Evolutionary conservation across 2,113 vertebrate genomes (phyloP), one percentile per base, ranked within the genome.

Genomic region (Equus quagga): DNA sequence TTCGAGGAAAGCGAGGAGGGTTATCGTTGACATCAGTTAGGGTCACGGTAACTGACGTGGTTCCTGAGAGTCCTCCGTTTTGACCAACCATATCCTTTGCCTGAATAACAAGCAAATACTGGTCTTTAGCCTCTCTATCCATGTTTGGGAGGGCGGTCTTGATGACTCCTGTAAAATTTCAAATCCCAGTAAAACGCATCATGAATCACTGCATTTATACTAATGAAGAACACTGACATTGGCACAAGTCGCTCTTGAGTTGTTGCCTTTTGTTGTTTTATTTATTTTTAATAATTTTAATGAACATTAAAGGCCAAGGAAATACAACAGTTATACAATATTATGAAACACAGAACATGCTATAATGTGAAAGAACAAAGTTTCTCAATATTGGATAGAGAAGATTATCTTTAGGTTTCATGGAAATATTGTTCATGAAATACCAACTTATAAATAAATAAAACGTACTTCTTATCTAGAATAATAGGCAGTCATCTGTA

Each of bases 61-160:
- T 99, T 72, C 99, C 99, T 7, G 99, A 99, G 49, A 99, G 99
- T 70, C 99, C 99, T 4, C 99, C 99, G 97, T 99, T 99, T 99
- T 99, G 99, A 58, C 99, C 99, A 93, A 99, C 99, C 99, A 99
- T 99, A 98, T 99, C 99, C 98, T 99, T 99, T 97, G 99, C 99
- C 98, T 99, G 99, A 98, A 99, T 99, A 97, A 99, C 99, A 36
- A 99, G 98, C 28, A 99, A 98, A 62, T 99, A 99, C 98, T 99
- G 99, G 98, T 99, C 99, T 98, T 99, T 99, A 13, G 99, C 99
- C 98, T 99, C 99, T 91, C 99, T 99, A 98, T 99, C 99, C 99
- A 99, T 99, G 98, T 99, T 99, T 0, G 99, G 99, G 94, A 99
- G 99, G 69, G 99, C 99, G 80, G 99, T 99, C 98, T 99, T 99